phyloP scores from a whole-genome alignment of 2,113 vertebrate genomes.

The Cyrtonyx montezumae region DNA sequence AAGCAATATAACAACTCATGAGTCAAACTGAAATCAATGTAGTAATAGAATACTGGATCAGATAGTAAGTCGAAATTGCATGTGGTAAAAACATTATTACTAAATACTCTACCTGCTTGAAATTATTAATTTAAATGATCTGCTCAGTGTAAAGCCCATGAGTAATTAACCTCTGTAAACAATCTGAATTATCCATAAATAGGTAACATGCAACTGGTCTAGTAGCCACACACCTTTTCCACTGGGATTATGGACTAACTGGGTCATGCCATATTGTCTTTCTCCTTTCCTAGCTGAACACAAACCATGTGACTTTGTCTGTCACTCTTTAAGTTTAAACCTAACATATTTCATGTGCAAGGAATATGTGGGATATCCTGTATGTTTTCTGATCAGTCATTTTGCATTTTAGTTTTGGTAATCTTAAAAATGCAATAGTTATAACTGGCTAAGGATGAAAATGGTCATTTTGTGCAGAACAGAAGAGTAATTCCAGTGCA shows the following conservation, averaged over 20 bases:
- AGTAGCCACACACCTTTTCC: neutral
- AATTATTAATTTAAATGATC: neutral
- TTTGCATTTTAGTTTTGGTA: neutral
- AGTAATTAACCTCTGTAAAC: neutral
- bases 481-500: neutral
- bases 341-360: neutral
- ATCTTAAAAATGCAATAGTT: neutral
- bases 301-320: neutral
- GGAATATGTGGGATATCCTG: neutral
- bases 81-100: neutral
- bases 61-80: neutral
- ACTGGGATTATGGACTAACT: neutral
- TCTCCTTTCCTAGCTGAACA: neutral
- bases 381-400: neutral
- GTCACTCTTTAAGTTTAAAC: neutral
- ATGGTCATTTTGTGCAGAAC: neutral
- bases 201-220: neutral
- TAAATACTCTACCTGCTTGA: neutral
- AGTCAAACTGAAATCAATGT: neutral
- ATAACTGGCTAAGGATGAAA: neutral
- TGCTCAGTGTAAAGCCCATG: neutral
- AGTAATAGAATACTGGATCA: neutral
- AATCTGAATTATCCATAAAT: neutral
- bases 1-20: neutral
- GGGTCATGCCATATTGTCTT: neutral